These are phyloP conservation scores for Melolontha melolontha DNA, from an alignment of 2,888 invertebrate species.

Conservation along the genomic window DNA sequence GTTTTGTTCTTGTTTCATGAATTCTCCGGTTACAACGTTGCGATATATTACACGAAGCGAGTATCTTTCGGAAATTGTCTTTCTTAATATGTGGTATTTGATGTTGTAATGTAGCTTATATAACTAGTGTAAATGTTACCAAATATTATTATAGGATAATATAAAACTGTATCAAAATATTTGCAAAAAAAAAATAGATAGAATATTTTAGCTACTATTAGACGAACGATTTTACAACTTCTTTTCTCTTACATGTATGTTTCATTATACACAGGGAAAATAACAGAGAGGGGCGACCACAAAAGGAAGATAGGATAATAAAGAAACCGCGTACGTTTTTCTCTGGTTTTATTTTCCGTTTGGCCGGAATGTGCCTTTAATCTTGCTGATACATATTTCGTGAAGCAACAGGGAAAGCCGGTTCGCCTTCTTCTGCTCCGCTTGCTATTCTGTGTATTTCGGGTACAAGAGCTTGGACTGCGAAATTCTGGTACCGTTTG, in stretches of 20 bases:
- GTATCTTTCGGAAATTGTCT: no score
- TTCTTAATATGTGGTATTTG: no score
- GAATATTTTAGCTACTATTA: not conserved
- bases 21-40: slow-evolving; percentile 1
- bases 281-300: slow-evolving; percentile 22
- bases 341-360: slow-evolving; percentile 10
- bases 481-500: slow-evolving; percentile 4
- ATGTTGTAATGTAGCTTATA: no score
- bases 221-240: slow-evolving; percentile 19
- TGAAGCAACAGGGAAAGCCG: not conserved
- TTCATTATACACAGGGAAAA: slow-evolving; percentile 29
- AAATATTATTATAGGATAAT: no score
- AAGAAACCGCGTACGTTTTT: slow-evolving; percentile 17
- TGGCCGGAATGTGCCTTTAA: slow-evolving; percentile 17
- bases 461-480: not conserved
- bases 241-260: slow-evolving; percentile 8
- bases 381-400: slow-evolving; percentile 10
- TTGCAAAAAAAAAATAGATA: no score
- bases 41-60: slow-evolving; percentile 2
- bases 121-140: no score
- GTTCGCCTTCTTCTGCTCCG: no score
- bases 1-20: slow-evolving; percentile 33
- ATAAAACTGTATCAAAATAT: no score
- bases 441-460: not conserved
- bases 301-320: slow-evolving; percentile 28